phyloP scores from a whole-genome alignment of 2,113 vertebrate genomes.

The Leucosticte australis region DNA sequence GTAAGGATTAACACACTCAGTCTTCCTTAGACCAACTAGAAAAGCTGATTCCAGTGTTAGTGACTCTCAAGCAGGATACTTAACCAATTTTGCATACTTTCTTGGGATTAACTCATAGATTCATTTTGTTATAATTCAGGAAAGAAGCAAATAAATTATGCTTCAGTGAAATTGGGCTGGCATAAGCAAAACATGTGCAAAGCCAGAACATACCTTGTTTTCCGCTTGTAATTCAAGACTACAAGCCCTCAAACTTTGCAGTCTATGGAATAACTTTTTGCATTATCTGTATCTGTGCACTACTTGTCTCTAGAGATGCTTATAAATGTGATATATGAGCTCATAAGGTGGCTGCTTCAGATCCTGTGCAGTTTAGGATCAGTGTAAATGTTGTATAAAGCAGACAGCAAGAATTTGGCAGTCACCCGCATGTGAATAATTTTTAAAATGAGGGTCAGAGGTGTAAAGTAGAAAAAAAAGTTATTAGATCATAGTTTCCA shows the following conservation, averaged over 20 bases:
- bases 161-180: neutral
- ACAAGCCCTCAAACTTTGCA: neutral
- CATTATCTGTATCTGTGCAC: neutral
- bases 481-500: neutral
- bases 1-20: neutral
- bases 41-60: neutral
- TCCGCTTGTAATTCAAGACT: slow-evolving; percentile 1
- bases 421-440: neutral
- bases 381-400: neutral
- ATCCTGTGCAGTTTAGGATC: neutral
- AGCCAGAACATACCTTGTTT: neutral
- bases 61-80: neutral
- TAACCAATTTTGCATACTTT: neutral
- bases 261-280: neutral
- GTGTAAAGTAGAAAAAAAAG: neutral
- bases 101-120: neutral
- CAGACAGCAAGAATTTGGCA: slow-evolving; percentile 1
- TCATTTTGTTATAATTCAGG: neutral
- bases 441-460: slow-evolving; percentile 24
- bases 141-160: neutral
- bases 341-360: slow-evolving; percentile 7
- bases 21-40: neutral
- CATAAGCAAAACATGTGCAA: neutral
- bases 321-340: slow-evolving; percentile 34
- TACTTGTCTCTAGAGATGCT: neutral